Evolutionary conservation across 2,113 vertebrate genomes (phyloP).

Genomic region (Abramis brama): DNA sequence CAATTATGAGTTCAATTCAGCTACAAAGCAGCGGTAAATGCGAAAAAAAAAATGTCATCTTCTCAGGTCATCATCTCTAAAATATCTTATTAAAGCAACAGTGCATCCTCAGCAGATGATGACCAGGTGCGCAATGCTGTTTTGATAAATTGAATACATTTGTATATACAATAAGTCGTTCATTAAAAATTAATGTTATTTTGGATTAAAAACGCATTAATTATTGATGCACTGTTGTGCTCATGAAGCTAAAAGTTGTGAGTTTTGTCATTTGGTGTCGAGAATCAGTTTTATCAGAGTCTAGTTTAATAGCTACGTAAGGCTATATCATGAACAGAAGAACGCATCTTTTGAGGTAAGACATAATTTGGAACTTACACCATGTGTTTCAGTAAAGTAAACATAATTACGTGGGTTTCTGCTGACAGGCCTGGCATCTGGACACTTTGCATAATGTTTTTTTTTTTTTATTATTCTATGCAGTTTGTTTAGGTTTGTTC

Average conservation of each 20-base stretch:
- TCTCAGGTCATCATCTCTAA: not conserved
- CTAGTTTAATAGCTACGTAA: not conserved
- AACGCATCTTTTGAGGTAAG: conserved; percentile 53
- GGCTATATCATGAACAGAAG: conserved; percentile 6
- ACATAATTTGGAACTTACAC: not conserved
- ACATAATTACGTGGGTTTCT: not conserved
- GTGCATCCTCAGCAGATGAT: not conserved
- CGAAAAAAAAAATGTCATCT: no score
- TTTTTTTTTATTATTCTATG: not conserved
- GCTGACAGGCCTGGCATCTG: not conserved
- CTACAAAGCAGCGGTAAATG: no score
- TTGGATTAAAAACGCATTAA: conserved; percentile 36
- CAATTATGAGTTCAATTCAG: no score
- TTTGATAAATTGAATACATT: not conserved
- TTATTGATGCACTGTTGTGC: conserved; percentile 43
- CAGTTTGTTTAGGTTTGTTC: not conserved
- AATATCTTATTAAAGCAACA: not conserved
- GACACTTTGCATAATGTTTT: not conserved
- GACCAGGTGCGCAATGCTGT: conserved; percentile 33
- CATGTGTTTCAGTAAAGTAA: not conserved
- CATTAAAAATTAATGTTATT: conserved; percentile 70
- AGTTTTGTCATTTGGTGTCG: conserved; percentile 18
- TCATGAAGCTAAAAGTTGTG: conserved; percentile 19
- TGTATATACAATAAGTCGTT: conserved; percentile 29
- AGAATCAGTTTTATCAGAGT: conserved; percentile 1